A percentile compares a stretch with the other conserved stretches of the same genome.
phyloP scores from a whole-genome alignment of 2,113 vertebrate species.

The Pseudois nayaur region DNA sequence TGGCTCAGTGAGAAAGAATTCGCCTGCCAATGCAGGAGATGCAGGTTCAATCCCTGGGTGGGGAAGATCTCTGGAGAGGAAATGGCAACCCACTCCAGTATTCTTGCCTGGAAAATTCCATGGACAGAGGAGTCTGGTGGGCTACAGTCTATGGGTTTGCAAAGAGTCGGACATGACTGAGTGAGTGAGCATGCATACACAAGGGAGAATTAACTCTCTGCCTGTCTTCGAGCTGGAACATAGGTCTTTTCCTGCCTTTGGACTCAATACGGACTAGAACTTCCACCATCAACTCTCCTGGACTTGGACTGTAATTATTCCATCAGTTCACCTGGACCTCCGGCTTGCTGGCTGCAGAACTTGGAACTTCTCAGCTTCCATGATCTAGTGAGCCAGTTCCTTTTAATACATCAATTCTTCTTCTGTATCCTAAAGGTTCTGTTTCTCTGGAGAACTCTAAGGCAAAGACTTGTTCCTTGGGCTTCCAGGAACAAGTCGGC shows the following conservation, averaged over 20 bases:
- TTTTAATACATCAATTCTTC: not conserved
- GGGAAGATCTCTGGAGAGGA: not conserved
- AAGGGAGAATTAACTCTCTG: not conserved
- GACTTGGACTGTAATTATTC: not conserved
- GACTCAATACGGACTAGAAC: not conserved
- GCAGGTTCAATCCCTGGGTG: not conserved
- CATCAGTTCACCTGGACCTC: not conserved
- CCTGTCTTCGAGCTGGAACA: not conserved
- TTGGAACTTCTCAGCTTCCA: not conserved
- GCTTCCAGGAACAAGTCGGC: not conserved
- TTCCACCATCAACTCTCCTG: not conserved
- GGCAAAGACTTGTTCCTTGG: not conserved
- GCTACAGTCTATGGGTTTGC: not conserved
- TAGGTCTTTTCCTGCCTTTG: not conserved
- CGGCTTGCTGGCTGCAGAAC: not conserved
- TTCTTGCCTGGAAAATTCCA: not conserved
- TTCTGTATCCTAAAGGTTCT: not conserved
- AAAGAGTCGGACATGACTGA: not conserved
- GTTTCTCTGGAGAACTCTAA: not conserved
- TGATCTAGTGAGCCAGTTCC: not conserved
- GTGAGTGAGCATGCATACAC: not conserved
- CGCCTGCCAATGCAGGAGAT: not conserved
- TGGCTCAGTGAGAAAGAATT: not conserved
- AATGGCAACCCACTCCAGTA: not conserved
- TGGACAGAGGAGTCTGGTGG: not conserved